These are phyloP conservation scores for Tinea semifulvella DNA, from an alignment of 2,888 invertebrate species.

Conservation along the genomic window DNA sequence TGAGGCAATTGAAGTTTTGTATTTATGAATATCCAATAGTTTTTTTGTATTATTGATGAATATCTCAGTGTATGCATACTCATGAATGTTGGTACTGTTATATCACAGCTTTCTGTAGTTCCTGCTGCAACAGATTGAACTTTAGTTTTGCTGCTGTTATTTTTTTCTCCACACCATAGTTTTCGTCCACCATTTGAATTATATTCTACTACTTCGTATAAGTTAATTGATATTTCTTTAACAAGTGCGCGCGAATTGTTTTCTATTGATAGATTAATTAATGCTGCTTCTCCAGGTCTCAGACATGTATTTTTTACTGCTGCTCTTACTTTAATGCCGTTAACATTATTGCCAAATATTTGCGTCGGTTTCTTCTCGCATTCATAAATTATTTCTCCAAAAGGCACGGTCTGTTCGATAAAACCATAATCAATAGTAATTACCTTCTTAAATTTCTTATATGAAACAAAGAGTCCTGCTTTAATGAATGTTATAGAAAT, in stretches of 20 bases:
- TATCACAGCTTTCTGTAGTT: not conserved
- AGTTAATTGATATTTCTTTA: constrained; percentile 9
- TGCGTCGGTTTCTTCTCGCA: constrained; percentile 2
- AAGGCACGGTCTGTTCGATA: not conserved
- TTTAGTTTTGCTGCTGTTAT: constrained; percentile 1
- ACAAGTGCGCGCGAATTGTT: constrained; percentile 14
- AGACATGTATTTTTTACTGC: constrained; percentile 8
- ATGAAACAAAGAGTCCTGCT: not conserved
- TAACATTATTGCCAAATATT: not conserved
- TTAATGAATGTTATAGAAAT: constrained; percentile 22
- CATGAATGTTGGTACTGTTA: not conserved
- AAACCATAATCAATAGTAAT: not conserved
- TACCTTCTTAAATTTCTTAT: not conserved
- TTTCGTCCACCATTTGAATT: not conserved
- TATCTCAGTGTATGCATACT: not conserved
- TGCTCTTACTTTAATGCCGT: constrained; percentile 21
- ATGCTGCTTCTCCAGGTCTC: constrained; percentile 7
- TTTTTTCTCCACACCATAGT: not conserved
- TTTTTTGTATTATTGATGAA: constrained; percentile 5
- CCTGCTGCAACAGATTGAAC: not conserved
- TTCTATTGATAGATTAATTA: constrained; percentile 12
- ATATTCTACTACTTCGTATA: not conserved
- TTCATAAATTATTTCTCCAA: constrained; percentile 1
- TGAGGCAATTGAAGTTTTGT: constrained; percentile 11
- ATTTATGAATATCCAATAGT: not conserved